Evolutionary conservation across 2,113 vertebrate species (phyloP), one percentile per base, ranked within the genome.

Genomic region (Chionis minor): DNA sequence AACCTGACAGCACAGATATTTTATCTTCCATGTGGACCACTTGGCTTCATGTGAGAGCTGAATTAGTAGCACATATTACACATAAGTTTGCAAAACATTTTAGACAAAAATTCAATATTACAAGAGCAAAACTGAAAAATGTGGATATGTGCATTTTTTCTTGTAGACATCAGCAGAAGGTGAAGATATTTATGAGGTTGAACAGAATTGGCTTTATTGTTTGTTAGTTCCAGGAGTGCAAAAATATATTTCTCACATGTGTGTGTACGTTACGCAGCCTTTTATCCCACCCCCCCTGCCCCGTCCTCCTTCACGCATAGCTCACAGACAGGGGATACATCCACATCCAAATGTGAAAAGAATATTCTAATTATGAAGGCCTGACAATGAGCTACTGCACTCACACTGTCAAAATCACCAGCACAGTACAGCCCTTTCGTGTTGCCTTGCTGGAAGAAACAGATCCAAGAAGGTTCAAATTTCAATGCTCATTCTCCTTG

Each of bases 401-500:
- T 92, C 45, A 86, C 15, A 55, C 23, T 84, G 77, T 84, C 42
- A 89, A 84, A 91, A 92, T 30, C 27, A 84, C 12, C 42, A 82
- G 56, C 61, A 79, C 33, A 82, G 30, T 55, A 44, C 45, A 75
- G 56, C 30, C 33, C n/a, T 91, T 84, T 74, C 52, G 45, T 83
- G 44, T 56, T 62, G 15, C 59, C 55, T 84, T 71, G 32, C 44
- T 74, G n/a, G 75, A 96, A 86, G 81, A 95, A 89, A 85, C 40
- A 85, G 70, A 87, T 49, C 44, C 61, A 87, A 90, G 49, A 69
- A 81, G 77, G 81, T 82, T 95, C 84, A 91, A 78, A 92, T 95
- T 89, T 94, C 93, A 94, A 65, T 35, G 27, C 35, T 94, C 21
- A 28, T 23, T 89, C 44, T 91, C 55, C 42, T 77, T 83, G 21